Percentiles rank a stretch among this genome's conserved stretches.
These are phyloP conservation scores for Pelochelys cantorii DNA, from an alignment of 2,797 vertebrate species.

Conservation along the genomic window DNA sequence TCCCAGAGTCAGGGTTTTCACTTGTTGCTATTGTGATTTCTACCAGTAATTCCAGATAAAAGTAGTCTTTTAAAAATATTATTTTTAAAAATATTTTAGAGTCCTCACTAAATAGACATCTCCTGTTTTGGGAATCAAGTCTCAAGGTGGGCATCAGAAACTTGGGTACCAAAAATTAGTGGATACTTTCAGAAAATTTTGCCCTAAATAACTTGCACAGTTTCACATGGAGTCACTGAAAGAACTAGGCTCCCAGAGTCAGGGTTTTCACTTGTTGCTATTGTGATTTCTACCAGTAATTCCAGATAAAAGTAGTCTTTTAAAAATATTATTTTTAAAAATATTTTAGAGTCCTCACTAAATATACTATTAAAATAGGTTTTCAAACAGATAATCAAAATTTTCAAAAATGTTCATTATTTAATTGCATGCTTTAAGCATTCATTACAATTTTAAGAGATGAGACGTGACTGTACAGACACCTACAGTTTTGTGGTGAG, in stretches of 20 bases:
- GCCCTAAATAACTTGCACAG: neutral
- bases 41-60: conserved; percentile 5
- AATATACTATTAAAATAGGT: neutral
- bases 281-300: neutral
- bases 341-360: neutral
- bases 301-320: conserved; percentile 2
- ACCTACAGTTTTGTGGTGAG: neutral
- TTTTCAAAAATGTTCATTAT: neutral
- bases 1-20: neutral
- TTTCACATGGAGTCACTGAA: neutral
- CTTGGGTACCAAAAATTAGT: neutral
- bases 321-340: conserved; percentile 25
- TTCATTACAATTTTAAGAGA: neutral
- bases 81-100: conserved; percentile 6
- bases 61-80: neutral
- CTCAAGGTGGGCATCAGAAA: neutral
- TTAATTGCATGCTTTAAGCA: neutral
- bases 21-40: neutral
- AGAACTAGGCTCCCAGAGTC: neutral
- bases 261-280: conserved; percentile 4
- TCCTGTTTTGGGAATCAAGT: neutral
- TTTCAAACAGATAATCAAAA: conserved; percentile 4
- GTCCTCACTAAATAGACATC: neutral
- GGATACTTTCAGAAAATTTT: neutral
- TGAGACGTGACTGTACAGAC: neutral